These are phyloP conservation scores for Molossus alvarezi DNA, from an alignment of 2,797 vertebrate genomes.

Conservation along the genomic window DNA sequence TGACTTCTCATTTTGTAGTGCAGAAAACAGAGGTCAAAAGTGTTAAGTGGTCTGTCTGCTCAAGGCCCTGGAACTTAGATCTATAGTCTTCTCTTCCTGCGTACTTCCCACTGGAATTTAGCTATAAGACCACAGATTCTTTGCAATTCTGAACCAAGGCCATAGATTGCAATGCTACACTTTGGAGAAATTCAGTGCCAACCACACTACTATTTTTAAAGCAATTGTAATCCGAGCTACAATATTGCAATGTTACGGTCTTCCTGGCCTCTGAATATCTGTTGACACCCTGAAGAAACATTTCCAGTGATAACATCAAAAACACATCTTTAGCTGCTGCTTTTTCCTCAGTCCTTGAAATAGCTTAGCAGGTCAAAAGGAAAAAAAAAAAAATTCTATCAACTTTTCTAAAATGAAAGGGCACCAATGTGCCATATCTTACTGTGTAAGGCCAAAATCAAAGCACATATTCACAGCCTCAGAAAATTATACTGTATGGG, in stretches of 20 bases:
- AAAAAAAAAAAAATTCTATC: constrained; percentile 62
- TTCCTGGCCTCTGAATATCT: neutral
- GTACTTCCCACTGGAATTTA: neutral
- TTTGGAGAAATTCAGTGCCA: constrained; percentile 54
- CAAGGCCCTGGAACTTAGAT: neutral
- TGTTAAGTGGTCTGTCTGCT: neutral
- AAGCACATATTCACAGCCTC: constrained; percentile 77
- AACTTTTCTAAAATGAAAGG: constrained; percentile 74
- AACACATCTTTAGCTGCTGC: constrained; percentile 43
- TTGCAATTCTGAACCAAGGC: constrained; percentile 32
- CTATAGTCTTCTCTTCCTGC: neutral
- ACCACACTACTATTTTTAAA: constrained; percentile 56
- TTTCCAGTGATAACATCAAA: constrained; percentile 68
- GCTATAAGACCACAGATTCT: neutral
- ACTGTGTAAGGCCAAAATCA: constrained; percentile 74
- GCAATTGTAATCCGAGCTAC: constrained; percentile 46
- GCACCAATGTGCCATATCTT: constrained; percentile 61
- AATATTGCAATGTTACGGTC: constrained; percentile 29
- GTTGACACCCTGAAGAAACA: constrained; percentile 52
- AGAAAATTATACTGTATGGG: constrained; percentile 3
- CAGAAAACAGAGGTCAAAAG: neutral
- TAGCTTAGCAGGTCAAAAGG: constrained; percentile 58
- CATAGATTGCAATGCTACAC: neutral
- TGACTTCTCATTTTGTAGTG: neutral
- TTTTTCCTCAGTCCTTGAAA: constrained; percentile 79